Evolutionary conservation across 2,888 invertebrate species (phyloP).

Genomic region (Nesidiocoris tenuis): DNA sequence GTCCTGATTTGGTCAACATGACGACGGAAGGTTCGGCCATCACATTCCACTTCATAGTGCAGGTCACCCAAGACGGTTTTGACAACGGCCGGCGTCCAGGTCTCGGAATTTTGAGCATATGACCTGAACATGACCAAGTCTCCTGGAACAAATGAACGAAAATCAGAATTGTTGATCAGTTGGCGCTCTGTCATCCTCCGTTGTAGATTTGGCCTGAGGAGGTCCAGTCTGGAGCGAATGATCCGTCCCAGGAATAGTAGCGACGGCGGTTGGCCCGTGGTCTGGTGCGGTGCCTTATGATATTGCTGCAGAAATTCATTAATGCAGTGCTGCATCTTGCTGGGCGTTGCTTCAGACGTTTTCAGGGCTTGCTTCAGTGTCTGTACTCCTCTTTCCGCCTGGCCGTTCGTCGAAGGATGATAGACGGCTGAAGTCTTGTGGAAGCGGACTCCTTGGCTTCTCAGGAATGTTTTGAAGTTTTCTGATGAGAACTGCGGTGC

Average conservation of each 20-base stretch:
- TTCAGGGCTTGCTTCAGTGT: constrained; percentile 25
- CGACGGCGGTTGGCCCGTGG: constrained; percentile 15
- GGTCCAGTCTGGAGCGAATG: too few relatives aligned
- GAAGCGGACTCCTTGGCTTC: constrained; percentile 44
- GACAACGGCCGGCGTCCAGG: too few relatives aligned
- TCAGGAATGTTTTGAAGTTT: constrained; percentile 46
- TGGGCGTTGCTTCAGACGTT: constrained; percentile 10
- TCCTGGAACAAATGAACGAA: too few relatives aligned
- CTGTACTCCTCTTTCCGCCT: constrained; percentile 32
- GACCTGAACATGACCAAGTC: too few relatives aligned
- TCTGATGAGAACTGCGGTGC: constrained; percentile 41
- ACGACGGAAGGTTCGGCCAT: too few relatives aligned
- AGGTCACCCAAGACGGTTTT: too few relatives aligned
- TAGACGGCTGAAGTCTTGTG: constrained; percentile 46
- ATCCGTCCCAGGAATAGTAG: constrained; percentile 9
- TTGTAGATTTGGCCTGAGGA: constrained; percentile 18
- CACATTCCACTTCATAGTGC: too few relatives aligned
- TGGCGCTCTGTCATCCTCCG: too few relatives aligned
- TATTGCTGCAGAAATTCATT: constrained; percentile 18
- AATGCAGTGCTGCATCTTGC: constrained; percentile 3
- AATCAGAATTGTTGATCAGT: too few relatives aligned
- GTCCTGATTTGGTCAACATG: too few relatives aligned
- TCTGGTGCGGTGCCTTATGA: constrained; percentile 24
- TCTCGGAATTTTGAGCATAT: too few relatives aligned
- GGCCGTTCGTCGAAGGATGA: constrained; percentile 42